These are phyloP conservation scores for Plagodis dolabraria DNA, from an alignment of 2,888 invertebrate genomes.

Conservation along the genomic window DNA sequence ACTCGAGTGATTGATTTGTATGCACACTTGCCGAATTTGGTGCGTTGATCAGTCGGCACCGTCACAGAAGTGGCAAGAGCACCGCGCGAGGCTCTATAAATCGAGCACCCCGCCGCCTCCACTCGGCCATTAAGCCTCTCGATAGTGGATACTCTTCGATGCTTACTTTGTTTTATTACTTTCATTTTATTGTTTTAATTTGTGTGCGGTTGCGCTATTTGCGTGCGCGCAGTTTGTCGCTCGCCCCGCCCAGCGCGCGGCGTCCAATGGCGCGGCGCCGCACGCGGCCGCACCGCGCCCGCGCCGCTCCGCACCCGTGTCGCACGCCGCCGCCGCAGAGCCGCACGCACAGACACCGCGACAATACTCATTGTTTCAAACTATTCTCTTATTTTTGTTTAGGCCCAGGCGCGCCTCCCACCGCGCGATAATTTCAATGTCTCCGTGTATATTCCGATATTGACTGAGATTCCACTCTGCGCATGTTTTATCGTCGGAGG, in stretches of 20 bases:
- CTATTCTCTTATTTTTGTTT: constrained; percentile 76
- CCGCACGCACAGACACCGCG: constrained; percentile 60
- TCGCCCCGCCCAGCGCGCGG: constrained; percentile 69
- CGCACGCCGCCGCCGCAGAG: constrained; percentile 41
- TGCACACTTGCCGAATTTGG: constrained; percentile 45
- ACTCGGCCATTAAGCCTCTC: constrained; percentile 79
- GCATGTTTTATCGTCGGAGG: constrained; percentile 77
- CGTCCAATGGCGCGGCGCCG: constrained; percentile 71
- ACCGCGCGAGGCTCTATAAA: constrained; percentile 65
- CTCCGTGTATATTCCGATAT: constrained; percentile 79
- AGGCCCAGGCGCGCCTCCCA: constrained; percentile 71
- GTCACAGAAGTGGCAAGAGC: constrained; percentile 15
- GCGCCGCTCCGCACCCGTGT: constrained; percentile 47
- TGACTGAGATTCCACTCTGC: constrained; percentile 79
- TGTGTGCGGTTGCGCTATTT: constrained; percentile 83
- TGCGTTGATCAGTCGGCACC: constrained; percentile 40
- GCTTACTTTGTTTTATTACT: constrained; percentile 82
- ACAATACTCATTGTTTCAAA: constrained; percentile 82
- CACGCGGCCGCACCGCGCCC: constrained; percentile 55
- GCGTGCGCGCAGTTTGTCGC: constrained; percentile 83
- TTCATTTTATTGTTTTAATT: constrained; percentile 85
- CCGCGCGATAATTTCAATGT: constrained; percentile 82
- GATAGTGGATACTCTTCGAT: constrained; percentile 76
- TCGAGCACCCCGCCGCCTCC: constrained; percentile 68
- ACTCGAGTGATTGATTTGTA: constrained; percentile 21